Evolutionary conservation across 2,113 vertebrate genomes (phyloP), one percentile per base, ranked within the genome.

Genomic region (Calonectris borealis): DNA sequence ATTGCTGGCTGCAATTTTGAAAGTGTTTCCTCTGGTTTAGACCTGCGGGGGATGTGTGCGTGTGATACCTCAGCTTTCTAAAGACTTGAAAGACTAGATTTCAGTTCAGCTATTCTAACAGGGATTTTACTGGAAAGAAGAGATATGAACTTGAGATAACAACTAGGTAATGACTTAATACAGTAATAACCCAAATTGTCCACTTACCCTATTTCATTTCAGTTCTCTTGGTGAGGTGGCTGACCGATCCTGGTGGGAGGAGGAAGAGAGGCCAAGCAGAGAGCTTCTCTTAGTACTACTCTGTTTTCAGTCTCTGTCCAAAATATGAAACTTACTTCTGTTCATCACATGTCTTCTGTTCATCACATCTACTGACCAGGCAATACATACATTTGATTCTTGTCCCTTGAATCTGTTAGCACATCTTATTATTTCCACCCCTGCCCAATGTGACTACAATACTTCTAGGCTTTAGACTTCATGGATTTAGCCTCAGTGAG

Each of bases 41-140:
- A 69, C 22, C 7, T 38, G 24, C 6, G 6, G 17, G 2, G 5
- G 11, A 6, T 13, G 9, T 15, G 36, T 26, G 24, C 11, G 1
- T n/a, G 57, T 44, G 32, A 15, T 18, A 79, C 36, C 19, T 72
- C 44, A 40, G 29, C 16, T 69, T 40, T 78, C 31, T 58, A 25
- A 78, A 82, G 49, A 4, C 10, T 32, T 26, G 48, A 62, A 18
- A 55, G 13, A 15, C 21, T 38, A 26, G 13, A 29, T 32, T 78
- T 71, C 32, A 21, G 34, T 49, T 65, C 36, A 62, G 42, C 13
- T 60, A 1, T 60, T n/a, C 18, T 40, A 26, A 52, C 18, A 29
- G 52, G 44, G 54, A 26, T 55, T 83, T 70, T 61, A 51, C 32
- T 64, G 40, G 27, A 70, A 70, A 36, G 49, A 78, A 20, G 38